Conservation (phyloP, 2,888 invertebrate species). For the Cheilosia grossa region DNA sequence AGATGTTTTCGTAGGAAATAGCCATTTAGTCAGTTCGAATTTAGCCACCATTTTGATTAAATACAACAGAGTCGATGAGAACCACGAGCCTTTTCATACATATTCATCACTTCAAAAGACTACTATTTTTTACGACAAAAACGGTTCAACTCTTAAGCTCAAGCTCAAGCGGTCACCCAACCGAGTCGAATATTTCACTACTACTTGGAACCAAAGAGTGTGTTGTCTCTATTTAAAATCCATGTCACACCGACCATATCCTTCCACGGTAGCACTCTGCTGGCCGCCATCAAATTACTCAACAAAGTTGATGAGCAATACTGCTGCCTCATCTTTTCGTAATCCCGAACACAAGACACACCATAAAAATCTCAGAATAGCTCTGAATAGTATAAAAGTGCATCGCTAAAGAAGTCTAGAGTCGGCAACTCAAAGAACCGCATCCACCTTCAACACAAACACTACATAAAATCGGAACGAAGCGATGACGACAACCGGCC, state of each 20-base stretch:
- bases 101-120: too few species aligned
- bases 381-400: background rate
- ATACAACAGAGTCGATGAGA: too few species aligned
- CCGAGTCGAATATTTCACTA: too few species aligned
- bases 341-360: conserved; percentile 17
- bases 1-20: too few species aligned
- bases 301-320: conserved; percentile 28
- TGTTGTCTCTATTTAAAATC: background rate
- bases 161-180: too few species aligned
- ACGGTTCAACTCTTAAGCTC: too few species aligned
- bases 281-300: conserved; percentile 9
- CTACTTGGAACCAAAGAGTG: too few species aligned
- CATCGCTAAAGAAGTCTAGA: background rate
- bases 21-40: too few species aligned
- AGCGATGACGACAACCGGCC: conserved; percentile 2
- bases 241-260: background rate
- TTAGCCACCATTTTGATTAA: too few species aligned
- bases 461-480: conserved; percentile 24
- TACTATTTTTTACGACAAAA: too few species aligned
- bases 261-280: background rate
- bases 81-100: too few species aligned
- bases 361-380: conserved; percentile 10
- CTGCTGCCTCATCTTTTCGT: conserved; percentile 39
- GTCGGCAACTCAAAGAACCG: conserved; percentile 16
- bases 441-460: conserved; percentile 39